These are phyloP conservation scores for Cyphomyrmex costatus DNA, from an alignment of 1,140 invertebrate species.

Conservation along the genomic window DNA sequence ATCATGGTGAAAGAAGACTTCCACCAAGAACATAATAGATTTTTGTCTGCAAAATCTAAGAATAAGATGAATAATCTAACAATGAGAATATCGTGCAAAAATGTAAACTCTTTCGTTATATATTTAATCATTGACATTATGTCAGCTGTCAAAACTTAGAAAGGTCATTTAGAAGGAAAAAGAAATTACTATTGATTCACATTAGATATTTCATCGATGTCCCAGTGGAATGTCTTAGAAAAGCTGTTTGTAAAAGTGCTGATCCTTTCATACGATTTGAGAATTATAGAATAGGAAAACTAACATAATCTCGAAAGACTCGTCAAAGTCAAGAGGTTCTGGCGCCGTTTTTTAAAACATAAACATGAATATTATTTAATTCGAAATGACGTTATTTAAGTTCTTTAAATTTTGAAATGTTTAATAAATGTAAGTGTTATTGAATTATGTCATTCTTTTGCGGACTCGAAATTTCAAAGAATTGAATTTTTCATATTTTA, in stretches of 20 bases:
- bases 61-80: too few relatives aligned
- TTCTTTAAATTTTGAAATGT: neutral
- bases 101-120: neutral
- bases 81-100: too few relatives aligned
- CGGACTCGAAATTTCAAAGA: neutral
- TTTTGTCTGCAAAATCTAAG: neutral
- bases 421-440: neutral
- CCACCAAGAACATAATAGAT: too few relatives aligned
- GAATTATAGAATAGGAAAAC: neutral
- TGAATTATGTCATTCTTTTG: neutral
- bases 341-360: neutral
- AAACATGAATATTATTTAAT: neutral
- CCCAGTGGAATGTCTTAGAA: neutral
- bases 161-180: neutral
- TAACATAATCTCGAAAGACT: neutral
- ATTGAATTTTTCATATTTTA: constrained; percentile 6
- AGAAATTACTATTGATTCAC: neutral
- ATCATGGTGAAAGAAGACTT: too few relatives aligned
- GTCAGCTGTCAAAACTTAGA: neutral
- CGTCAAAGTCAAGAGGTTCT: neutral
- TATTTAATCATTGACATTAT: neutral
- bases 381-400: neutral
- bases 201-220: neutral
- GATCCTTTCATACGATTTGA: constrained; percentile 1
- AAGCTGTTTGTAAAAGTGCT: neutral